Evolutionary conservation across 2,113 vertebrate genomes (phyloP), one percentile per base, ranked within the genome.

Genomic region (Thalassarche chlororhynchos): DNA sequence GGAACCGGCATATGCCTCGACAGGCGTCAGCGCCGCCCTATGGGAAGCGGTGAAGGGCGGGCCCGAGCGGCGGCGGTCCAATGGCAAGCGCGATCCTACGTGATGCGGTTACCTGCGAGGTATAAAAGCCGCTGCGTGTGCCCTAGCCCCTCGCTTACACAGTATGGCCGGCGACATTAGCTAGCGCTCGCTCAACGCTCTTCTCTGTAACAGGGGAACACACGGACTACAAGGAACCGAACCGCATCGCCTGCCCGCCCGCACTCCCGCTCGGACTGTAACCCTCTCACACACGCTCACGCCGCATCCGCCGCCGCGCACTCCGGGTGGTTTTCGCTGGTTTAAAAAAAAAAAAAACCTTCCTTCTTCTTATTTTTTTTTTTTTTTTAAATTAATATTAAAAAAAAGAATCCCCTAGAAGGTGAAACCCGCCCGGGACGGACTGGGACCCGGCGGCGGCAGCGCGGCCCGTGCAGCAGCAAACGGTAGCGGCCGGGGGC

Each of bases 141-240:
- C 87, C n/a, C 19, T 54, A 6, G 9, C 3, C 58, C 77, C 68
- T 97, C 77, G 99, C 99, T 99, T 99, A 98, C 99, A 99, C 99
- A 99, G 99, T 99, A 99, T 99, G 99, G 99, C 99, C 99, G 99
- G 99, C 99, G 99, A 99, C 97, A 99, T 99, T 99, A 99, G 99
- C 99, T 99, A 99, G 99, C 99, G 99, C 98, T 99, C 99, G 99
- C 99, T 99, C 97, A 85, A 98, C 98, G 98, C 98, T 98, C 97
- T 99, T 99, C 99, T 99, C 99, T 99, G 99, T 98, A 99, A 99
- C 99, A 99, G 99, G 99, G 99, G 99, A 99, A 99, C 98, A 98
- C 98, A 99, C 98, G 98, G 98, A 99, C 98, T 98, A 98, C 99
- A 98, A 99, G 98, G 98, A 98, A 98, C 98, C 98, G 98, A 97